Conservation (phyloP, 2,113 vertebrate species). For the Vicugna pacos region DNA sequence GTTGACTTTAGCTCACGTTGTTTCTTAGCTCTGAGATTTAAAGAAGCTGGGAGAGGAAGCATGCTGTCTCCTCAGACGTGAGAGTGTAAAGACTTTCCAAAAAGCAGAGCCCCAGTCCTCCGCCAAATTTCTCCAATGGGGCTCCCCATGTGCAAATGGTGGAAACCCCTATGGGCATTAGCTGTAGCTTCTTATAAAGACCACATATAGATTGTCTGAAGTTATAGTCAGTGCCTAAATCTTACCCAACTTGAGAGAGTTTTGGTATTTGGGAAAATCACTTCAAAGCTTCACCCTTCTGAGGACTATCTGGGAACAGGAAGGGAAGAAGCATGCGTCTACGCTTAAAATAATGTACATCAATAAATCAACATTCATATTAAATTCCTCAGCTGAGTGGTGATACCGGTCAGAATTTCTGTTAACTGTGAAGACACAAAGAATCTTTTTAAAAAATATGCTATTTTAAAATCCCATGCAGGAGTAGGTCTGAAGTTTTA, state of each 20-base stretch:
- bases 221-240: constrained; percentile 52
- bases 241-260: constrained; percentile 71
- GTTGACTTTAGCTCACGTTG: background rate
- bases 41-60: constrained; percentile 29
- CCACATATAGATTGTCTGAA: constrained; percentile 59
- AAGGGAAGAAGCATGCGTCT: constrained; percentile 74
- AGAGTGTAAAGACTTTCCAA: background rate
- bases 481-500: constrained; percentile 55
- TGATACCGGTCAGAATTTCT: constrained; percentile 72
- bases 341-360: constrained; percentile 80
- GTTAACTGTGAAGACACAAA: constrained; percentile 54
- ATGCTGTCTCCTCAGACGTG: background rate
- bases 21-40: constrained; percentile 38
- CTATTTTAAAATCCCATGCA: constrained; percentile 66
- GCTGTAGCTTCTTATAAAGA: constrained; percentile 29
- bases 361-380: constrained; percentile 61
- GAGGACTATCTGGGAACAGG: constrained; percentile 71
- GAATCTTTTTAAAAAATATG: constrained; percentile 56
- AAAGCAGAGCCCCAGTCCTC: background rate
- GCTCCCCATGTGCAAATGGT: background rate
- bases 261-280: constrained; percentile 80
- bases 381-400: constrained; percentile 54
- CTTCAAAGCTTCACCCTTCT: constrained; percentile 79
- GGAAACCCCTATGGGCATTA: background rate
- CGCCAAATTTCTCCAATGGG: background rate